Evolutionary conservation across 35 echinoderm and acorn worm genomes (phyloP), one percentile per base, ranked within the genome.

Genomic region (Ptychodera flava): DNA sequence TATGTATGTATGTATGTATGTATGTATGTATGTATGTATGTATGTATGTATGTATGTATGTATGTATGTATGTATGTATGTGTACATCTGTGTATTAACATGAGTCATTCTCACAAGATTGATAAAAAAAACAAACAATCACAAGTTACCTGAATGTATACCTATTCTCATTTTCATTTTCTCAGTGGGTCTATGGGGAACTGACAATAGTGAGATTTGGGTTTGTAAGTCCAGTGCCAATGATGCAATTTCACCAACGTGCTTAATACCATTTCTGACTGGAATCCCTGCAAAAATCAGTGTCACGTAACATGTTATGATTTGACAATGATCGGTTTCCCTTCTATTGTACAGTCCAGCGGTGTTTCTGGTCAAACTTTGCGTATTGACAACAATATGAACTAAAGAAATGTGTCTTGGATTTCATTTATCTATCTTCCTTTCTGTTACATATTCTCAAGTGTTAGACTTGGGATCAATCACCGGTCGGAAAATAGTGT

Each of bases 101-200:
- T 64, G 22, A 12, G 22, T 64, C 22, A 64, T 22, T 64, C 22
- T 64, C 6, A 12, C 22, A 64, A 64, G 45, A 64, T 64, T 64
- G 45, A 22, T 64, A 64, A 64, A 64, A 64, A n/a, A n/a, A n/a
- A n/a, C n/a, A n/a, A n/a, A n/a, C n/a, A n/a, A n/a, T n/a, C n/a
- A n/a, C n/a, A 64, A 64, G 6, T 82, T 89, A 90, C 92, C 92
- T 76, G 84, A 86, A 84, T 93, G 92, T 2, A 93, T 80, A 28
- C 92, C 92, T 31, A 93, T 80, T 16, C 92, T 82, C n/a, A 93
- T 79, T 34, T 83, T 89, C 30, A 93, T 86, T 32, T 85, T 85
- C 30, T 33, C 37, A 33, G 85, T 79, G 0, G 78, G 83, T 37
- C 89, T 93, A n/a, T 93, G 87, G 16, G 92, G 92, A 34, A 93